Percentiles rank a stretch among this genome's conserved stretches.
Conservation (phyloP, 2,888 invertebrate genomes). For the Dendrolimus houi region DNA sequence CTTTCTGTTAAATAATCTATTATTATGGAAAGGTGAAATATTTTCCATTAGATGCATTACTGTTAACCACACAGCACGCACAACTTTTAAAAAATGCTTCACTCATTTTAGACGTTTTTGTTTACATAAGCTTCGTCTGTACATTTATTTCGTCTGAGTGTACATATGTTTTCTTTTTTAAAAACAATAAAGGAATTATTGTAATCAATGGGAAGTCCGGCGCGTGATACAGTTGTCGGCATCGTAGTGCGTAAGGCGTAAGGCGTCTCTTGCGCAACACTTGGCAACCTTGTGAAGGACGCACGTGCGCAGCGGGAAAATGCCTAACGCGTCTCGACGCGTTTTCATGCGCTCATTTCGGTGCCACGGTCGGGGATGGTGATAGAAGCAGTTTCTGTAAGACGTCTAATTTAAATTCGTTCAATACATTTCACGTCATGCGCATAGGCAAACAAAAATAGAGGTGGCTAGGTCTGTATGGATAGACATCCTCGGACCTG, state of each 20-base stretch:
- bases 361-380: conserved; percentile 1
- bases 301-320: conserved; percentile 47
- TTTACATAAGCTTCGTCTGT: neutral
- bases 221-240: neutral
- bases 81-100: neutral
- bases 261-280: conserved; percentile 29
- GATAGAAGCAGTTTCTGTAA: neutral
- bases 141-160: too few species aligned
- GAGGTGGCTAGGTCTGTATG: too few species aligned
- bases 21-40: too few species aligned
- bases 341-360: conserved; percentile 33
- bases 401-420: neutral
- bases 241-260: neutral
- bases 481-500: too few species aligned
- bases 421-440: neutral
- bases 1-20: too few species aligned
- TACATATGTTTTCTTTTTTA: too few species aligned
- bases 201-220: neutral
- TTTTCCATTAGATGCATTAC: too few species aligned
- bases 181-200: too few species aligned
- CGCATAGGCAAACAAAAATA: neutral
- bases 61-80: too few species aligned
- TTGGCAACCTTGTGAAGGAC: conserved; percentile 66
- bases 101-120: neutral
- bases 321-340: conserved; percentile 20